A percentile compares a stretch with the other conserved stretches of the same genome.
These are phyloP conservation scores for Lethrus apterus DNA, from an alignment of 1,140 invertebrate species.

Conservation along the genomic window DNA sequence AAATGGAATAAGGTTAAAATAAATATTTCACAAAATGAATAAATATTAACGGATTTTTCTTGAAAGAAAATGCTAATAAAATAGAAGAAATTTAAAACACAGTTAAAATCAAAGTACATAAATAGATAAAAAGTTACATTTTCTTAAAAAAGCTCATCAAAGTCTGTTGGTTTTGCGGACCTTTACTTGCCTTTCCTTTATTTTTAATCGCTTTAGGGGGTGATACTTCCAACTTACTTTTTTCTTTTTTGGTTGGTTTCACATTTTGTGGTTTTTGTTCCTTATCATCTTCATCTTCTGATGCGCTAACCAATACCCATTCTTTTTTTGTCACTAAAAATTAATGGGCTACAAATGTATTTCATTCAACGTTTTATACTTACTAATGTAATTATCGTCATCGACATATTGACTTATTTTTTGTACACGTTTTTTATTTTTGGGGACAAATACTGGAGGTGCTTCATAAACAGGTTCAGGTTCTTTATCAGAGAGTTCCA, in stretches of 20 bases:
- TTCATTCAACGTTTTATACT: neutral
- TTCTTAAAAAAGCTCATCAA: slow-evolving; percentile 11
- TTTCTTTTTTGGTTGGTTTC: neutral
- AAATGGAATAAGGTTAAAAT: too few relatives aligned
- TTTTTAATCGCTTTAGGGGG: neutral
- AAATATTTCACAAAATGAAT: too few relatives aligned
- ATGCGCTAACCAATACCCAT: neutral
- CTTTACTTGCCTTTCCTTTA: slow-evolving; percentile 4
- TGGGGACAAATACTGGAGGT: neutral
- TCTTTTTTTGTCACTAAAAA: slow-evolving; percentile 2
- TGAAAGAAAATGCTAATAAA: too few relatives aligned
- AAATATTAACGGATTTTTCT: too few relatives aligned
- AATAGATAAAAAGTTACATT: neutral
- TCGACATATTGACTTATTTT: slow-evolving; percentile 1
- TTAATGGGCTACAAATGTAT: neutral
- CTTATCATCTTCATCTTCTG: slow-evolving; percentile 4
- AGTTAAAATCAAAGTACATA: too few relatives aligned
- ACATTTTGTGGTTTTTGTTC: neutral
- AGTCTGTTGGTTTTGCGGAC: neutral
- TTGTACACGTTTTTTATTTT: neutral
- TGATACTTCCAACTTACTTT: slow-evolving; percentile 2
- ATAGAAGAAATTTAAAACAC: too few relatives aligned
- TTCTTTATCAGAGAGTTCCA: slow-evolving; percentile 1
- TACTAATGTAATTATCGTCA: slow-evolving; percentile 6
- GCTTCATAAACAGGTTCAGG: too few relatives aligned